Conservation (phyloP, 1,140 invertebrate genomes). For the Anastatus disparis region DNA sequence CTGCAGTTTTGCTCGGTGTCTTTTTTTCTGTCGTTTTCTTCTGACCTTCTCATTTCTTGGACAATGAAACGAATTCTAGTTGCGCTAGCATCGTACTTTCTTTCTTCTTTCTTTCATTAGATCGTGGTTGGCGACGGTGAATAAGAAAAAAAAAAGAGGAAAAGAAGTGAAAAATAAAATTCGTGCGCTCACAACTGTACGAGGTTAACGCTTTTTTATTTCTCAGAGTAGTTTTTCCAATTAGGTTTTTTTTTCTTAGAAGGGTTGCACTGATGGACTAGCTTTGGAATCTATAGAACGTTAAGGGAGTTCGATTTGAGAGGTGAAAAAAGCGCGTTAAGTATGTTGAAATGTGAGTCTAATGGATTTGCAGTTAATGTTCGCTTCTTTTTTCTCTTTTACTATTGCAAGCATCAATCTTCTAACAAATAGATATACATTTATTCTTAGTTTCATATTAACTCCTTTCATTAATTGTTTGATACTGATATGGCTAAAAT, state of each 20-base stretch:
- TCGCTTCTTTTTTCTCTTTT: neutral
- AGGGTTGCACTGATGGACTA: neutral
- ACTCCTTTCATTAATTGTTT: no score
- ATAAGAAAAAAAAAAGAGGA: neutral
- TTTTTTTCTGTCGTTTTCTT: neutral
- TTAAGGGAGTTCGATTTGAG: conserved; percentile 16
- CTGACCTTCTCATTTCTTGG: neutral
- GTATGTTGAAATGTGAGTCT: conserved; percentile 4
- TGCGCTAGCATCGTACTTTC: neutral
- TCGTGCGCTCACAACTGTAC: no score
- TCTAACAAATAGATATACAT: no score
- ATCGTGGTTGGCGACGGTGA: neutral
- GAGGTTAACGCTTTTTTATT: neutral
- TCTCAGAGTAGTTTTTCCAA: conserved; percentile 25
- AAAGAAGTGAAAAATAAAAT: conserved; percentile 18
- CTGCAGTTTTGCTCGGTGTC: neutral
- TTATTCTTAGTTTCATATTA: no score
- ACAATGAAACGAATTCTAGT: neutral
- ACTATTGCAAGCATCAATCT: neutral
- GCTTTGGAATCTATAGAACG: neutral
- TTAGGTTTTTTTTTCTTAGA: neutral
- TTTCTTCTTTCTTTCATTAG: conserved; percentile 21
- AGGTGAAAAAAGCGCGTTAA: conserved; percentile 15
- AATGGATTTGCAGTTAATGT: neutral
- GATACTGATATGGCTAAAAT: no score